phyloP scores from a whole-genome alignment of 2,113 vertebrate species.

The Pyxicephalus adspersus region DNA sequence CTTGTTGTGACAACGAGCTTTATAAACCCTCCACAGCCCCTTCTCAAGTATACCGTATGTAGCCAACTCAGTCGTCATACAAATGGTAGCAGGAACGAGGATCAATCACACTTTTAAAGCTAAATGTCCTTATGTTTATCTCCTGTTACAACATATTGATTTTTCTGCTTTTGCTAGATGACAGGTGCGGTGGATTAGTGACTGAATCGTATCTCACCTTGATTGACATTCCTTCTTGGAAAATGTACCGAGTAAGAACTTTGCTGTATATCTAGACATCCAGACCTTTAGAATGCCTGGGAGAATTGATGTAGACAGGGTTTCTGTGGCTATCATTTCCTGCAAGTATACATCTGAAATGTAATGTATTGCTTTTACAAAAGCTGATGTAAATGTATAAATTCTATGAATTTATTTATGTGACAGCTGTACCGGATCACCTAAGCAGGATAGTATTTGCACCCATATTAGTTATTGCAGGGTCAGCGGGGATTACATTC shows the following conservation, averaged over 20 bases:
- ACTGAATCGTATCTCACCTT: slow-evolving; percentile 19
- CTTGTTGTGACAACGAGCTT: slow-evolving; percentile 9
- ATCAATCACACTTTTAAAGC: not conserved
- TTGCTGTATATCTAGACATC: not conserved
- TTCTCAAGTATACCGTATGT: not conserved
- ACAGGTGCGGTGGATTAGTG: not conserved
- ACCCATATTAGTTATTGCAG: too few relatives aligned
- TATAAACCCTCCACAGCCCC: not conserved
- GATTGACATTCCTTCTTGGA: slow-evolving; percentile 22
- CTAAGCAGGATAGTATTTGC: too few relatives aligned
- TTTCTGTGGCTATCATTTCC: not conserved
- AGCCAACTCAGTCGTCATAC: not conserved
- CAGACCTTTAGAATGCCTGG: not conserved
- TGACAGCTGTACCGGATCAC: too few relatives aligned
- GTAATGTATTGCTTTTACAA: not conserved
- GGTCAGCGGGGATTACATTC: too few relatives aligned
- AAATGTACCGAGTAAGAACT: not conserved
- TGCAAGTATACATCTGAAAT: not conserved
- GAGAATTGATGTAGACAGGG: not conserved
- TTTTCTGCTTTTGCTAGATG: slow-evolving; percentile 1
- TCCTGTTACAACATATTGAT: slow-evolving; percentile 26
- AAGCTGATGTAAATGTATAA: too few relatives aligned
- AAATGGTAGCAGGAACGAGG: not conserved
- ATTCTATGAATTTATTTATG: too few relatives aligned
- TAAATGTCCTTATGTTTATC: not conserved